These are phyloP conservation scores for Helogale parvula DNA, from an alignment of 2,113 vertebrate genomes.

Conservation along the genomic window DNA sequence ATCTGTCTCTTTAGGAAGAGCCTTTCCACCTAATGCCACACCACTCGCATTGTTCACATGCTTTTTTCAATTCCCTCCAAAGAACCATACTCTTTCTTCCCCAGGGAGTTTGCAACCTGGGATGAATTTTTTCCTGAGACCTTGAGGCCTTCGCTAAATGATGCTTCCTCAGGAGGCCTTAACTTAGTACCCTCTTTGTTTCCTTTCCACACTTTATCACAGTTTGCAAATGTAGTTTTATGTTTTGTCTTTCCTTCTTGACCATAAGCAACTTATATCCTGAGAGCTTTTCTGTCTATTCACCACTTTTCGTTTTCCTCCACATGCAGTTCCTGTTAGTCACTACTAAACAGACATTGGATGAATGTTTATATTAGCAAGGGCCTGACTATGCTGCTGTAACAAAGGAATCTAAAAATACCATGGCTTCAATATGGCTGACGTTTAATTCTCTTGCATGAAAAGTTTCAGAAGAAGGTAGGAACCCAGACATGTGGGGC, in stretches of 20 bases:
- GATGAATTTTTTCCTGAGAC: neutral
- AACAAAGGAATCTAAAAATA: neutral
- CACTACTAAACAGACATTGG: neutral
- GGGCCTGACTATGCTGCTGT: neutral
- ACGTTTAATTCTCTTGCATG: neutral
- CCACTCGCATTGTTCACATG: neutral
- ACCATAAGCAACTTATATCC: neutral
- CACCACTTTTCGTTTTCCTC: neutral
- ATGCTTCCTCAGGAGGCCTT: neutral
- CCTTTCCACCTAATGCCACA: neutral
- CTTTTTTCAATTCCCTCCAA: neutral
- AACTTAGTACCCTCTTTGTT: neutral
- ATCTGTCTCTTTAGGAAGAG: neutral
- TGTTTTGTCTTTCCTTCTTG: conserved; percentile 21
- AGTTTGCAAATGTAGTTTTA: neutral
- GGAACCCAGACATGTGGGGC: neutral
- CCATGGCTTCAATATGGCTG: neutral
- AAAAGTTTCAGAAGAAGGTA: conserved; percentile 7
- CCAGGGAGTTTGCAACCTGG: neutral
- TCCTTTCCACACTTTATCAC: neutral
- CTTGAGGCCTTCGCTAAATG: conserved; percentile 2
- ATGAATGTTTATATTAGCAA: neutral
- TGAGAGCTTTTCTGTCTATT: neutral
- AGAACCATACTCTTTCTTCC: neutral
- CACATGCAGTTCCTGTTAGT: neutral